Evolutionary conservation across 2,113 vertebrate genomes (phyloP), one percentile per base, ranked within the genome.

Genomic region (Mastomys coucha): DNA sequence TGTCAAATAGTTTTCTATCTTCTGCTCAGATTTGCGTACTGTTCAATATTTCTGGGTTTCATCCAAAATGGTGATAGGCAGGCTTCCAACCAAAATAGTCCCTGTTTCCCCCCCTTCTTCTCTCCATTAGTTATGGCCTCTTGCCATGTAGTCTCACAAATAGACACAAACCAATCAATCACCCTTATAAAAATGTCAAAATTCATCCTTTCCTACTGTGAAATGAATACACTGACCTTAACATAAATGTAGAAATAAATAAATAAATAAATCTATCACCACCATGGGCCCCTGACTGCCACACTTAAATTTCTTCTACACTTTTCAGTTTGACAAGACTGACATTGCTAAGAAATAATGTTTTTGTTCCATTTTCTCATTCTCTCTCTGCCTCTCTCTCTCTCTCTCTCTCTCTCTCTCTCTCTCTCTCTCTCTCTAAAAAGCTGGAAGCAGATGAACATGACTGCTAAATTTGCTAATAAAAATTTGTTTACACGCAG

Each of bases 221-320:
- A 97, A 98, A 97, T 97, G 95, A 98, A 98, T 97, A 97, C 96
- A 97, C 96, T 98, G 98, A 98, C 98, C 97, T 98, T 98, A 98
- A 97, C 93, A 97, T 94, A 98, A 97, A 97, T 96, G 97, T 91
- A 98, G 91, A 98, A 98, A 98, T 97, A 96, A 97, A 95, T 93
- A 73, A 93, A 95, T 80, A 80, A 96, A 93, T 84, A 96, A 93
- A 96, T 96, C 97, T 95, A 91, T 96, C 84, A 85, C 72, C 73
- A 69, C 89, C 33, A 33, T 53, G 89, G 96, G 84, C 63, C 89
- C 88, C 91, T 75, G 53, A 89, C 91, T 95, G 82, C 84, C 84
- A 86, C 75, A 73, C 75, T 96, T 69, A 93, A 91, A 97, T 96
- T 98, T 94, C 89, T 98, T 94, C 89, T 39, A 80, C 70, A 88